phyloP scores from a whole-genome alignment of 2,113 vertebrate genomes.

The Nipponia nippon region DNA sequence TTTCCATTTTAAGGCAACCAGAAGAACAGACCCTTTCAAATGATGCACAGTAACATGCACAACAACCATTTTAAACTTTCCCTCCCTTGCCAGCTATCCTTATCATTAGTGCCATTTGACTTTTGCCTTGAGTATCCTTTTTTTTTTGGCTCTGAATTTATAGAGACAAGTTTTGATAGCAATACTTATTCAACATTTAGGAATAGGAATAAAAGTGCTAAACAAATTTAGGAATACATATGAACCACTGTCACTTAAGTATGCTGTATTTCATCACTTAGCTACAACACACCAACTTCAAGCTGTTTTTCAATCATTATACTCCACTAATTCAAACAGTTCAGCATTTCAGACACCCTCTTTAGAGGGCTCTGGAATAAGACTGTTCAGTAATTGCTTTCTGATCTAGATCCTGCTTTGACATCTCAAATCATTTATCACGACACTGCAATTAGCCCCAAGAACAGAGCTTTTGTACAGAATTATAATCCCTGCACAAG shows the following conservation, averaged over 20 bases:
- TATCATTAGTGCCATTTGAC: background rate
- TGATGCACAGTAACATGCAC: accelerated
- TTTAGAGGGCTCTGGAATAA: background rate
- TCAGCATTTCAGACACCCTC: background rate
- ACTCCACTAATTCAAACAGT: background rate
- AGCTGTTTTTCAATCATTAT: background rate
- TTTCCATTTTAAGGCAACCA: background rate
- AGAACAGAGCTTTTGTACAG: background rate
- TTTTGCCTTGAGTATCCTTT: background rate
- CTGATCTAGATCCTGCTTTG: background rate
- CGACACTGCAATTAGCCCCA: background rate
- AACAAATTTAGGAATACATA: background rate
- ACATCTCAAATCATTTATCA: background rate
- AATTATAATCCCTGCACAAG: background rate
- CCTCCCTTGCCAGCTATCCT: background rate
- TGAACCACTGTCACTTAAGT: background rate
- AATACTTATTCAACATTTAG: background rate
- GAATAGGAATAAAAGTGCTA: background rate
- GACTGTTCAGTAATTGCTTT: background rate
- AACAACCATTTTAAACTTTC: background rate
- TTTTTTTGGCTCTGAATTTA: background rate
- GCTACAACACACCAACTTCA: background rate
- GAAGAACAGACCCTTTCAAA: background rate
- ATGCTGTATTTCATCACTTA: background rate
- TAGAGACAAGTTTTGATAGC: background rate